Base-by-base conservation (phyloP, 2,888 invertebrate genomes). In the Drosophila macrospina region DNA sequence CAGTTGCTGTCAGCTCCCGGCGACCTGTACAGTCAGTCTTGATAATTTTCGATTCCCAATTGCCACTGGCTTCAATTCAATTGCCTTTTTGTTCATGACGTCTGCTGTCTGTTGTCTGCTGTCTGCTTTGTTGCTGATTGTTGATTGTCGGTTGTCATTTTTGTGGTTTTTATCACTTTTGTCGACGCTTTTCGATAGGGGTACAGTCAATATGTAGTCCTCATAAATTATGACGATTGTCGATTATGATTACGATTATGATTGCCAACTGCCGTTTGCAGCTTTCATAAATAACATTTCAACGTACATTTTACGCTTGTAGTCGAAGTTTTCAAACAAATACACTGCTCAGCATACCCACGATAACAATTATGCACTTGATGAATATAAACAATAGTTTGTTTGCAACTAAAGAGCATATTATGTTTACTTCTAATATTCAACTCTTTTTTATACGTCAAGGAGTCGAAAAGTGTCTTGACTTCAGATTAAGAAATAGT, bases 151-250 rank as follows among this genome's bases (percentile, higher is more conserved):
- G 47, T 55, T 70, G 67, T 62, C 57, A 50, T 62, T 70, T 72
- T 74, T 80, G 78, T 80, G 72, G 82, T 66, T 80, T 81, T 82
- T 86, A 84, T 86, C 87, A 86, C 69, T 78, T 79, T 70, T 68
- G 70, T 70, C 62, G 79, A 59, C 66, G 55, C 55, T 78, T 72
- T 78, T 81, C 63, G 63, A 48, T 73, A 51, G 66, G 59, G 50
- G 32, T n/a, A 28, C 42, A 32, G 32, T 20, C 54, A 69, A 39
- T 54, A 54, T 16, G 65, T 61, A 74, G 70, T 61, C 54, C 64
- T 48, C 78, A 84, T 83, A 83, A 83, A 81, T 86, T 81, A 83
- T 84, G 79, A 81, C 78, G 76, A 83, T 45, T 83, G 83, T 64
- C 65, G 67, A 66, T 59, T 72, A 54, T 55, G 37, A 62, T 69